phyloP scores from a whole-genome alignment of 2,888 invertebrate species.

The Mesochorus sp. region DNA sequence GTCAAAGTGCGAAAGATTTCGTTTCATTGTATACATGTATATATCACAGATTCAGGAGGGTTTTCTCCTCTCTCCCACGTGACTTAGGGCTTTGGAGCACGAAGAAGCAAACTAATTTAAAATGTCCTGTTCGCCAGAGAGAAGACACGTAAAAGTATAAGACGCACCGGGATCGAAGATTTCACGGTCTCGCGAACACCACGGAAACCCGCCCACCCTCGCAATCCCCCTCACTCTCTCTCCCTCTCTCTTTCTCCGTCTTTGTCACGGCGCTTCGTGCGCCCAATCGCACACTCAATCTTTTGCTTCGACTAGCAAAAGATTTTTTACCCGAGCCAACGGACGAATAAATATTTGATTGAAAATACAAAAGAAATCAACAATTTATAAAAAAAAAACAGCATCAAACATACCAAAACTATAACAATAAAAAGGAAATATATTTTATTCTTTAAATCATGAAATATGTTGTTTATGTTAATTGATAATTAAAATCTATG shows the following conservation, averaged over 20 bases:
- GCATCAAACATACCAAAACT: neutral
- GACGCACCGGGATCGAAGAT: constrained; percentile 52
- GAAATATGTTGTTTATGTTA: neutral
- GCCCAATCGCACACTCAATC: constrained; percentile 22
- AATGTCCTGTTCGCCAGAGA: constrained; percentile 48
- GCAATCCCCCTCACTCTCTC: neutral
- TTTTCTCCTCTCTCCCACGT: constrained; percentile 1
- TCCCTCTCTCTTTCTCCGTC: neutral
- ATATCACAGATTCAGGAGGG: neutral
- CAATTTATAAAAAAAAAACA: neutral
- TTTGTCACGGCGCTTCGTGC: neutral
- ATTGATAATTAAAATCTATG: too few species aligned
- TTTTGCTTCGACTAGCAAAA: constrained; percentile 21
- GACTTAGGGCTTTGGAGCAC: constrained; percentile 31
- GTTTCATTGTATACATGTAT: neutral
- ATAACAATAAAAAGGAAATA: neutral
- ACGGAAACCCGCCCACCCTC: constrained; percentile 24
- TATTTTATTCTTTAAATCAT: neutral
- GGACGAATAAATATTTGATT: constrained; percentile 38
- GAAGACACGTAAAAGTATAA: constrained; percentile 28
- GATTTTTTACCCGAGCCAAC: neutral
- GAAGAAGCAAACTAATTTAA: constrained; percentile 60
- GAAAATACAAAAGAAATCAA: neutral
- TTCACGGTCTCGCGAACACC: constrained; percentile 49
- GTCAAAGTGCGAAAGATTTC: constrained; percentile 32